Conservation (phyloP, 2,888 invertebrate species). For the Meta bourneti region DNA sequence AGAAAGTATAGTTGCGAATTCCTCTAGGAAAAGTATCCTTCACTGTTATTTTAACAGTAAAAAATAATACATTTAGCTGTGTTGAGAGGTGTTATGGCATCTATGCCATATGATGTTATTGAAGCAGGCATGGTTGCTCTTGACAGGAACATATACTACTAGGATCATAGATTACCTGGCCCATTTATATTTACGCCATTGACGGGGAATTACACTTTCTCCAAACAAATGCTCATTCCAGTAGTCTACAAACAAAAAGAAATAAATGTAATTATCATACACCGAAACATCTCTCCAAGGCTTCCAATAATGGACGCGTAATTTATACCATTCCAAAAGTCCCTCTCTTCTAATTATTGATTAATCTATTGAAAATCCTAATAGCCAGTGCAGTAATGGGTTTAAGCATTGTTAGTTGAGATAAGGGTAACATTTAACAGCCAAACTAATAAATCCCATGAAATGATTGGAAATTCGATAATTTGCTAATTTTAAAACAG, state of each 20-base stretch:
- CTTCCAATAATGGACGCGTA: background rate
- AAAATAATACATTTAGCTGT: too few species aligned
- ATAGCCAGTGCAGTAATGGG: conserved; percentile 29
- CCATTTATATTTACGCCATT: background rate
- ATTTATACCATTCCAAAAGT: conserved; percentile 24
- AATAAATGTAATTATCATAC: conserved; percentile 5
- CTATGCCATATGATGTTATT: too few species aligned
- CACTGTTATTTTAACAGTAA: too few species aligned
- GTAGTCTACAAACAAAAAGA: background rate
- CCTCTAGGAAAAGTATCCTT: too few species aligned
- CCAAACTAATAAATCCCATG: conserved; percentile 11
- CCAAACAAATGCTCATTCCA: background rate
- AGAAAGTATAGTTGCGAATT: too few species aligned
- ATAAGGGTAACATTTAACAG: conserved; percentile 22
- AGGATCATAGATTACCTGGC: background rate
- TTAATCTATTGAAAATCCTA: conserved; percentile 23
- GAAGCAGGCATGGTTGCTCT: too few species aligned
- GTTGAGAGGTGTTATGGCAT: too few species aligned
- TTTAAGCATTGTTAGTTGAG: conserved; percentile 2
- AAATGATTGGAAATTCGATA: conserved; percentile 35
- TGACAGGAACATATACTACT: background rate
- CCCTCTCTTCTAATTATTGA: conserved; percentile 1
- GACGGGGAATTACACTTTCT: background rate
- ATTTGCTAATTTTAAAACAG: conserved; percentile 39
- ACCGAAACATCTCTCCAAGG: background rate